Evolutionary conservation across 2,888 invertebrate genomes (phyloP).

Genomic region (Timema podura): DNA sequence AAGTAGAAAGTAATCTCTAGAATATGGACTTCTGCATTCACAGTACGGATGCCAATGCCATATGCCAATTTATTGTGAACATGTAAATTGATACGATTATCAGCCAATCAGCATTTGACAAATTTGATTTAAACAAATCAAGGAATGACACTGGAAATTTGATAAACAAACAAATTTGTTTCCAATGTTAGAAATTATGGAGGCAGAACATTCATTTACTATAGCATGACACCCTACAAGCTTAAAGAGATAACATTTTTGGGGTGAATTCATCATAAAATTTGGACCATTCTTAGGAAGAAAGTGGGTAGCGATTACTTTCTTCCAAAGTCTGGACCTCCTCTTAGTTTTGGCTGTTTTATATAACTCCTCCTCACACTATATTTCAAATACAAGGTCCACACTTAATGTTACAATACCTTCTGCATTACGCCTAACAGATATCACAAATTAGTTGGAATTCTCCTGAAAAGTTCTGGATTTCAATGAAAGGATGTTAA

Average conservation of each 20-base stretch:
- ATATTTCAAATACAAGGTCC: neutral
- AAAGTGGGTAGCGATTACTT: too few species aligned
- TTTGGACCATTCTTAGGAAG: too few species aligned
- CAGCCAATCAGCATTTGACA: neutral
- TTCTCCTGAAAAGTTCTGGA: neutral
- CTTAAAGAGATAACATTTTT: neutral
- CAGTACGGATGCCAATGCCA: neutral
- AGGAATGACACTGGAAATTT: neutral
- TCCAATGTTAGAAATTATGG: neutral
- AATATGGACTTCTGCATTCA: neutral
- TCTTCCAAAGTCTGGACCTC: too few species aligned
- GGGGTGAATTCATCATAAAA: too few species aligned
- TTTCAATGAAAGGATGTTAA: too few species aligned
- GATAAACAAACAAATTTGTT: neutral
- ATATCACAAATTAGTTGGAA: neutral
- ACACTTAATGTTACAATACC: neutral
- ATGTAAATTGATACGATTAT: neutral
- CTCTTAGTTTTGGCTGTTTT: too few species aligned
- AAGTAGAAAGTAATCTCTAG: slow-evolving; percentile 18
- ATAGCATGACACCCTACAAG: neutral
- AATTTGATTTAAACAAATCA: neutral
- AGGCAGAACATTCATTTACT: too few species aligned
- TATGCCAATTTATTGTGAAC: neutral
- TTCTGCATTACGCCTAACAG: neutral
- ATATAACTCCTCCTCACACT: too few species aligned